phyloP scores from a whole-genome alignment of 1,140 invertebrate genomes.

The Ceratina australensis region DNA sequence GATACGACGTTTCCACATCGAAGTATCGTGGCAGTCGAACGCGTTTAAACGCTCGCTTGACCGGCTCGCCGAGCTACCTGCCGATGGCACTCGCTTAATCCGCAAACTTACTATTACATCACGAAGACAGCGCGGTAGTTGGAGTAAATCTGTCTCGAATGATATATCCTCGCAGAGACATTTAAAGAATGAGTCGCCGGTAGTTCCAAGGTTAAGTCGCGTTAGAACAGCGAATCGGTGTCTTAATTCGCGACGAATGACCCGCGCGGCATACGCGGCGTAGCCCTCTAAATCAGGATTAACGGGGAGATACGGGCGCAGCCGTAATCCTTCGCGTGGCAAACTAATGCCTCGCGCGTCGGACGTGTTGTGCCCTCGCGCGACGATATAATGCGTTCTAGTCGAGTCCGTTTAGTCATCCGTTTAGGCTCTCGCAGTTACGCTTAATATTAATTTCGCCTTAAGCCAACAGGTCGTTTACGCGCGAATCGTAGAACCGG shows the following conservation, averaged over 20 bases:
- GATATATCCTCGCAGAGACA: too few species aligned
- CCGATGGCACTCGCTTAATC: too few species aligned
- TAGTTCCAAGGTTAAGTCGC: slow-evolving; percentile 10
- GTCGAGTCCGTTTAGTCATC: slow-evolving; percentile 43
- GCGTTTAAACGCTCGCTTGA: too few species aligned
- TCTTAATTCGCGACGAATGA: slow-evolving; percentile 50
- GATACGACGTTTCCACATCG: too few species aligned
- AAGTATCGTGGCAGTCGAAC: too few species aligned
- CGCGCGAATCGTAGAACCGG: background rate
- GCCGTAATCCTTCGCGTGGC: slow-evolving; percentile 67
- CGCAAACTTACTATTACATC: too few species aligned
- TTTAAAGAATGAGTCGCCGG: too few species aligned
- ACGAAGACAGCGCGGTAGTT: too few species aligned
- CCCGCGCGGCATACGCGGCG: background rate
- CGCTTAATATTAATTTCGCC: slow-evolving; percentile 51
- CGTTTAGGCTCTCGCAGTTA: slow-evolving; percentile 32
- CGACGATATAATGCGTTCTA: slow-evolving; percentile 48
- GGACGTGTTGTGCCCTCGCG: slow-evolving; percentile 44
- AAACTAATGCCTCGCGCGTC: slow-evolving; percentile 66
- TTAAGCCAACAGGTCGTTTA: slow-evolving; percentile 1
- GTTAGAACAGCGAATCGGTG: background rate
- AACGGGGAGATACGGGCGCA: slow-evolving; percentile 61
- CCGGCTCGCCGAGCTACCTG: too few species aligned
- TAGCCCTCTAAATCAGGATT: slow-evolving; percentile 73
- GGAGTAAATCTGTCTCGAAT: too few species aligned